Conservation (phyloP, 2,888 invertebrate species). For the Cephus runcator region DNA sequence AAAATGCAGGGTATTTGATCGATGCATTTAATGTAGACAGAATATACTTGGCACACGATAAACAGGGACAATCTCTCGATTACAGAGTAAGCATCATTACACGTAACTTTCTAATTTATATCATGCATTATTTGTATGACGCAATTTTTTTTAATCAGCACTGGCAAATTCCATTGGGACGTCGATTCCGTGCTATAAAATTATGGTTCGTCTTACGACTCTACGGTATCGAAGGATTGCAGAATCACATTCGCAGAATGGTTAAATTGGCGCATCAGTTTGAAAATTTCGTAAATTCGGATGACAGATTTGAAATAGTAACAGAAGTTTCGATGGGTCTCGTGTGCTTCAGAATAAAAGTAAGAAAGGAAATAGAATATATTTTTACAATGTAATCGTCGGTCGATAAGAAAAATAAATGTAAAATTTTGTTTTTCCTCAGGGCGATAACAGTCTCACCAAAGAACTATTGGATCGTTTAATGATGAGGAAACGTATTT, state of each 20-base stretch:
- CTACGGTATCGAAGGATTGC: constrained; percentile 84
- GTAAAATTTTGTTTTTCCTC: constrained; percentile 18
- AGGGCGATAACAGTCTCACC: constrained; percentile 77
- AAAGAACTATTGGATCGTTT: constrained; percentile 78
- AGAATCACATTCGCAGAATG: constrained; percentile 80
- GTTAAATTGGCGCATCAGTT: constrained; percentile 82
- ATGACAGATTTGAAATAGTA: constrained; percentile 83
- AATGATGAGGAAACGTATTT: constrained; percentile 81
- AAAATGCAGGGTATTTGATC: constrained; percentile 81
- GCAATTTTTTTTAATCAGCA: constrained; percentile 70
- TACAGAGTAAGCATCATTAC: constrained; percentile 66
- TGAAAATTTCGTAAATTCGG: constrained; percentile 75
- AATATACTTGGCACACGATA: constrained; percentile 81
- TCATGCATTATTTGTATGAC: neutral
- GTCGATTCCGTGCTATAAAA: constrained; percentile 89
- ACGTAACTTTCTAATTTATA: neutral
- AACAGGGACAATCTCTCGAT: constrained; percentile 73
- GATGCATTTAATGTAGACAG: constrained; percentile 92
- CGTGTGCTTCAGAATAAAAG: constrained; percentile 89
- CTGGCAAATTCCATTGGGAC: constrained; percentile 88
- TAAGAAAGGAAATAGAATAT: constrained; percentile 39
- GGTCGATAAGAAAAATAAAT: neutral
- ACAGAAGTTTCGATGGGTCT: constrained; percentile 81
- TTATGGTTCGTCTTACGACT: constrained; percentile 92
- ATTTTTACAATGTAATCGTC: neutral